These are phyloP conservation scores for Epinotia demarniana DNA, from an alignment of 2,888 invertebrate species.

Conservation along the genomic window DNA sequence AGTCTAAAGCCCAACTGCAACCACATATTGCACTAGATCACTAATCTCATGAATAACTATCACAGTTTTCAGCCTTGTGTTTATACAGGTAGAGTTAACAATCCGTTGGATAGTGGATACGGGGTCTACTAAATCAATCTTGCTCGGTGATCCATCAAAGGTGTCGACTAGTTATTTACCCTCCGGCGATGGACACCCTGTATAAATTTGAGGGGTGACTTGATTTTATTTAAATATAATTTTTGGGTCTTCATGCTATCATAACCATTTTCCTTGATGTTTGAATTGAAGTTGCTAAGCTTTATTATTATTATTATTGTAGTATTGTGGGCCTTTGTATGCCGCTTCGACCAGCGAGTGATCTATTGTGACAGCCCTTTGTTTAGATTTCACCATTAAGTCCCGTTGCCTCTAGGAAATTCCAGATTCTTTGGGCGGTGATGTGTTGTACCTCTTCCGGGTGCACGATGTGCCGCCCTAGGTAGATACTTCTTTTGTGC, in stretches of 20 bases:
- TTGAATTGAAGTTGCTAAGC: neutral
- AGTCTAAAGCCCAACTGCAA: neutral
- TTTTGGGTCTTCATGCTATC: neutral
- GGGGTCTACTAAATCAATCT: constrained; percentile 45
- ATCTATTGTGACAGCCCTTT: too few relatives aligned
- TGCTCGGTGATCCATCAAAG: constrained; percentile 48
- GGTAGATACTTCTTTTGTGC: too few relatives aligned
- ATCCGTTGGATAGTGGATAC: constrained; percentile 16
- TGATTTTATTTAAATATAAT: constrained; percentile 10
- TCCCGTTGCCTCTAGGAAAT: too few relatives aligned
- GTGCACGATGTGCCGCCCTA: too few relatives aligned
- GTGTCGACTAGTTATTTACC: constrained; percentile 28
- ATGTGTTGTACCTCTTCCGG: too few relatives aligned
- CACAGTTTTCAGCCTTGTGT: neutral
- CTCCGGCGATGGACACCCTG: neutral
- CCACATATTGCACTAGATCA: neutral
- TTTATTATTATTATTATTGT: too few relatives aligned
- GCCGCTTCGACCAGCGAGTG: too few relatives aligned
- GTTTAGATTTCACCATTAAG: too few relatives aligned
- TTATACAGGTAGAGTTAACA: neutral
- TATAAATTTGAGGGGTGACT: neutral
- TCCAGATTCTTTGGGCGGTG: too few relatives aligned
- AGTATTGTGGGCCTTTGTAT: too few relatives aligned
- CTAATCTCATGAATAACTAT: neutral
- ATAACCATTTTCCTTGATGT: neutral